Evolutionary conservation across 2,888 invertebrate genomes (phyloP), one percentile per base, ranked within the genome.

Genomic region (Seira musarum): DNA sequence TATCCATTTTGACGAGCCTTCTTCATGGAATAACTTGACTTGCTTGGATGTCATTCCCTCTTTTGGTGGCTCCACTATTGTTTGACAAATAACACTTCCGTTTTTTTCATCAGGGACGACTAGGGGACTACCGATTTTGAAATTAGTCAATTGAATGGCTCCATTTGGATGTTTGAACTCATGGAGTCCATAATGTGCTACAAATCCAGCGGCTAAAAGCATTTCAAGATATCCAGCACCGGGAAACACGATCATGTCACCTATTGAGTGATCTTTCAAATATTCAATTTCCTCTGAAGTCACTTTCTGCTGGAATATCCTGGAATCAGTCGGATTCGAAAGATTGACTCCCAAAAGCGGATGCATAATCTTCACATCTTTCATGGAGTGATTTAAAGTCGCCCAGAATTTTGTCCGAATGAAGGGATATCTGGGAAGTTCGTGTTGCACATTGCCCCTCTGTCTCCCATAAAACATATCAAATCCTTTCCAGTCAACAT

Each of bases 371-470:
- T 40, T 40, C 40, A 13, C 10, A 19, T 15, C 63, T 25, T 66
- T 25, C 0, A 78, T 60, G 3, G 70, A 35, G 2, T n/a, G n/a
- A n/a, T n/a, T n/a, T n/a, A n/a, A n/a, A n/a, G n/a, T n/a, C 53
- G 57, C 65, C 80, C 80, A 80, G 46, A 73, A 73, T 30, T 77
- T 73, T 24, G 76, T 76, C 10, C 80, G 21, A 8, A 73, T 46
- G 67, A 82, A 82, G 5, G 82, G 80, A 71, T 82, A 46, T 57
- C 72, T 61, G 25, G 80, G 69, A 8, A 66, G 24, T 1, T 64
- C 67, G n/a, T n/a, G n/a, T n/a, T n/a, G n/a, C n/a, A n/a, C n/a
- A n/a, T n/a, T n/a, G 1, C 66, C 70, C 22, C 57, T 66, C 35
- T 61, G 63, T 6, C 61, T 17, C 19, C 17, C 2, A 5, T 13